Evolutionary conservation across 2,797 vertebrate species (phyloP).

Genomic region (Oreochromis mossambicus): DNA sequence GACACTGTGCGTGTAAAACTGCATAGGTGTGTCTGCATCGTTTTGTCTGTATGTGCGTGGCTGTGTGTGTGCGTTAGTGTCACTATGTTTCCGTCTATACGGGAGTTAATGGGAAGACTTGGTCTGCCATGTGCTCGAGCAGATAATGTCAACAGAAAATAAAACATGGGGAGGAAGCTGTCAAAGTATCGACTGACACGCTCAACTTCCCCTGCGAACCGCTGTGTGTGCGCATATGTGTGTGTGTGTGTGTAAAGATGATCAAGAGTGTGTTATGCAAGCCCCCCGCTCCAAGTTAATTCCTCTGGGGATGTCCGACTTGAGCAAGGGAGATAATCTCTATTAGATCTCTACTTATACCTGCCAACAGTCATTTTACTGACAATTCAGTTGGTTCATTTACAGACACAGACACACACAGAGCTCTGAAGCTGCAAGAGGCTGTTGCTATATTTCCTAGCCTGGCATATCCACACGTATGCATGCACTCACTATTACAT

Average conservation of each 20-base stretch:
- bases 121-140: not conserved
- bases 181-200: slow-evolving; percentile 50
- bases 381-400: slow-evolving; percentile 1
- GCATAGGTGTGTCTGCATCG: not conserved
- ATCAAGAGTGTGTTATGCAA: slow-evolving; percentile 10
- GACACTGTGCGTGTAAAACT: not conserved
- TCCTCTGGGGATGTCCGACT: slow-evolving; percentile 46
- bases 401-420: not conserved
- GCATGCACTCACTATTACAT: not conserved
- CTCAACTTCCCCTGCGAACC: slow-evolving; percentile 43
- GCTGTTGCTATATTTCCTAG: not conserved
- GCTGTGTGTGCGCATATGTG: not conserved
- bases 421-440: not conserved
- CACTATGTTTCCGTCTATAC: not conserved
- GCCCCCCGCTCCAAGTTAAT: slow-evolving; percentile 27
- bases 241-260: not conserved
- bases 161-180: slow-evolving; percentile 44
- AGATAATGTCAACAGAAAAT: not conserved
- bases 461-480: not conserved
- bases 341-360: slow-evolving; percentile 41
- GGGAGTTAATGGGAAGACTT: not conserved
- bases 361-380: slow-evolving; percentile 31
- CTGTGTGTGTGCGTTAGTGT: not conserved
- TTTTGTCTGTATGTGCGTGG: not conserved
- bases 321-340: slow-evolving; percentile 34